Evolutionary conservation across 1,140 invertebrate species (phyloP).

Genomic region (Bombus breviceps): DNA sequence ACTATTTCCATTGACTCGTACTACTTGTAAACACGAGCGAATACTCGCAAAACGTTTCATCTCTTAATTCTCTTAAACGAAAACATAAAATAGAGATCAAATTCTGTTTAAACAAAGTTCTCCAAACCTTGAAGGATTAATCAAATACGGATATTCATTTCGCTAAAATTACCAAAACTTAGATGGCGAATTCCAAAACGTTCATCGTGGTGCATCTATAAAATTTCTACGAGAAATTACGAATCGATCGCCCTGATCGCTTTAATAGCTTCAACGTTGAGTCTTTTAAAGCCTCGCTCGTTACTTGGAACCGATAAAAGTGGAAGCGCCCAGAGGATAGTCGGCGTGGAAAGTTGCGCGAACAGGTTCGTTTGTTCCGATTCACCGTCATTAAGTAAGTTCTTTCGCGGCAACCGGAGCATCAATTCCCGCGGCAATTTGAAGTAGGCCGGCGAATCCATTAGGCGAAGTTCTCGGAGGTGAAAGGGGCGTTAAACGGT

Average conservation of each 20-base stretch:
- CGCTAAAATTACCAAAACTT: too few species aligned
- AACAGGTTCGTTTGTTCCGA: slow-evolving; percentile 46
- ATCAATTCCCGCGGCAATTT: slow-evolving; percentile 53
- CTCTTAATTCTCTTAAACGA: background rate
- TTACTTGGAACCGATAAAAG: background rate
- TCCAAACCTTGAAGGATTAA: accelerated
- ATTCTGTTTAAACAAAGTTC: background rate
- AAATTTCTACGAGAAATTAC: background rate
- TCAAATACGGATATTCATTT: too few species aligned
- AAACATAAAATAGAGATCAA: background rate
- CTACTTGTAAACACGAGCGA: background rate
- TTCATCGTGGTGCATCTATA: too few species aligned
- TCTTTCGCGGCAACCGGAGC: slow-evolving; percentile 41
- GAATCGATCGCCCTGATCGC: background rate
- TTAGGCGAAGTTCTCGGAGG: slow-evolving; percentile 54
- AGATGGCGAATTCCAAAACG: too few species aligned
- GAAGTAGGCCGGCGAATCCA: slow-evolving; percentile 52
- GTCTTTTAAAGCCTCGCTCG: background rate
- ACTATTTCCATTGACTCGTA: slow-evolving; percentile 12
- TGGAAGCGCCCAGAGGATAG: background rate
- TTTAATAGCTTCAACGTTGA: background rate
- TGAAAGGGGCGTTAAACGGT: slow-evolving; percentile 52
- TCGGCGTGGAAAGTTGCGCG: slow-evolving; percentile 27
- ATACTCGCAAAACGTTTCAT: background rate
- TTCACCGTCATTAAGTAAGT: slow-evolving; percentile 49